A percentile compares a stretch with the other conserved stretches of the same genome.
These are phyloP conservation scores for Clarias laeviceps DNA, from an alignment of 2,797 vertebrate species.

Conservation along the genomic window DNA sequence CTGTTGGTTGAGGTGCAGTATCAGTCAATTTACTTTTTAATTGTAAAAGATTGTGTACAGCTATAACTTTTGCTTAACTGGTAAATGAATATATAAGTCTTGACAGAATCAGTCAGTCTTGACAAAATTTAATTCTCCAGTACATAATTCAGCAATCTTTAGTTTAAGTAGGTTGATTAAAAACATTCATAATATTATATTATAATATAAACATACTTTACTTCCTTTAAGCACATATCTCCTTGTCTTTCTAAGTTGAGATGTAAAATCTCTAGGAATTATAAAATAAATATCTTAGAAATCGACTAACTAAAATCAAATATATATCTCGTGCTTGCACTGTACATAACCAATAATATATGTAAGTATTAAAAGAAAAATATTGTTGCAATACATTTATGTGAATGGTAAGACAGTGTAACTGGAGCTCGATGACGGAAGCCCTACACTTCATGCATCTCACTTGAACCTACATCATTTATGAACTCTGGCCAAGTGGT, in stretches of 20 bases:
- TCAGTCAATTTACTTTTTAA: background rate
- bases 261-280: background rate
- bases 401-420: slow-evolving; percentile 67
- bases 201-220: background rate
- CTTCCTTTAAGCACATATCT: background rate
- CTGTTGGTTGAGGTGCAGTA: background rate
- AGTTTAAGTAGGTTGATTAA: background rate
- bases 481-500: slow-evolving; percentile 74
- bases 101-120: background rate
- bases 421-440: slow-evolving; percentile 69
- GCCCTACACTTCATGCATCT: slow-evolving; percentile 75
- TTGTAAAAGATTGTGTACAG: background rate
- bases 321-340: background rate
- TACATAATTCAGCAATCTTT: background rate
- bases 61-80: background rate
- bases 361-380: background rate
- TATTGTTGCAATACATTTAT: slow-evolving; percentile 28
- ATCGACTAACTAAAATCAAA: background rate
- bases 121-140: background rate
- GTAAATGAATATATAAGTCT: background rate
- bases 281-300: no score
- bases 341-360: background rate
- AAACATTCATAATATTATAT: background rate
- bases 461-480: slow-evolving; percentile 78
- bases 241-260: background rate